Conservation (phyloP, 2,888 invertebrate genomes). For the Callosobruchus maculatus region DNA sequence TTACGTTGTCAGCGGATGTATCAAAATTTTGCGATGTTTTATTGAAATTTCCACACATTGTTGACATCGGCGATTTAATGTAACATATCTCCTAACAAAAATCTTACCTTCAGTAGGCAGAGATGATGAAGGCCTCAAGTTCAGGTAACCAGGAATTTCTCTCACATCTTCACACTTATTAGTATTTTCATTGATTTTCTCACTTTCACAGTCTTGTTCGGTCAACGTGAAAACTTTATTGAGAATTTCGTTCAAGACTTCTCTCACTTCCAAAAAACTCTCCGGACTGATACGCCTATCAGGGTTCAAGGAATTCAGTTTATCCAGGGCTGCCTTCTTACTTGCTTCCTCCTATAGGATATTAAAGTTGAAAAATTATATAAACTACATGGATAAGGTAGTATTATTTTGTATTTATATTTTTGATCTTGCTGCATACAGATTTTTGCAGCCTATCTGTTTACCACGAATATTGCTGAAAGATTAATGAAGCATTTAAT, state of each 20-base stretch:
- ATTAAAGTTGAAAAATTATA: too few species aligned
- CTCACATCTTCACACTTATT: slow-evolving; percentile 13
- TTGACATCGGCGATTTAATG: too few species aligned
- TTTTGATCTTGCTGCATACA: too few species aligned
- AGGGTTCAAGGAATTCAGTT: slow-evolving; percentile 27
- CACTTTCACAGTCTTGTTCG: slow-evolving; percentile 5
- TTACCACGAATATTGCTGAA: too few species aligned
- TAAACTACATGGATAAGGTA: too few species aligned
- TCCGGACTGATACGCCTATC: slow-evolving; percentile 33
- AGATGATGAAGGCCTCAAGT: slow-evolving; percentile 35
- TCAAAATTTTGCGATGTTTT: too few species aligned
- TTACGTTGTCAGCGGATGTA: too few species aligned
- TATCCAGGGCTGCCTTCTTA: slow-evolving; percentile 45
- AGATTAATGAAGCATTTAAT: too few species aligned
- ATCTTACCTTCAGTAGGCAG: slow-evolving; percentile 26
- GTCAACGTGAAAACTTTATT: slow-evolving; percentile 30
- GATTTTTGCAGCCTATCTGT: too few species aligned
- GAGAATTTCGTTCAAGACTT: slow-evolving; percentile 41
- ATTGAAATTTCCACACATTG: too few species aligned
- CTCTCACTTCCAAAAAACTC: slow-evolving; percentile 38
- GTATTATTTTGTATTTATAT: too few species aligned
- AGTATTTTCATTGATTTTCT: slow-evolving; percentile 1
- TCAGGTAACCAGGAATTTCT: slow-evolving; percentile 39
- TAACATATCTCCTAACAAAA: background rate
- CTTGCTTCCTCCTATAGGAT: slow-evolving; percentile 39